Percentiles rank a stretch among this genome's conserved stretches.
phyloP scores from a whole-genome alignment of 2,888 invertebrate genomes.

The Caenorhabditis sp. region DNA sequence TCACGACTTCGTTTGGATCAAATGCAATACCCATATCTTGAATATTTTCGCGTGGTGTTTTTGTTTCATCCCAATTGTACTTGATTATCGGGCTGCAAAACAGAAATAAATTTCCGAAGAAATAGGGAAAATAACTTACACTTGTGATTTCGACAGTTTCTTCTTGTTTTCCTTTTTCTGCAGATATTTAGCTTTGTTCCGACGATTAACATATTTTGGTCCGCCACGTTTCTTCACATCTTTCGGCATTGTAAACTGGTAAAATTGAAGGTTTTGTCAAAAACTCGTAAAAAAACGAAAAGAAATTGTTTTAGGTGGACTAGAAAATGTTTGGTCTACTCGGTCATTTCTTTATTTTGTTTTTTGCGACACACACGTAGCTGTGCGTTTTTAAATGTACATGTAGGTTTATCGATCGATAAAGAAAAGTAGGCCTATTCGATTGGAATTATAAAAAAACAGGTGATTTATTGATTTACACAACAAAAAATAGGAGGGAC shows the following conservation, averaged over 20 bases:
- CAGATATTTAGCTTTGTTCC: constrained; percentile 28
- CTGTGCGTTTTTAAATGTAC: too few relatives aligned
- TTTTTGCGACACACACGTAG: too few relatives aligned
- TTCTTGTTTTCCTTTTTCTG: constrained; percentile 36
- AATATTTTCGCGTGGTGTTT: constrained; percentile 50
- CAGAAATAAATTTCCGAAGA: neutral
- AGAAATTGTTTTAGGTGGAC: constrained; percentile 11
- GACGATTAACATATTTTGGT: constrained; percentile 30
- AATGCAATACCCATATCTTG: constrained; percentile 53
- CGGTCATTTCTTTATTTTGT: constrained; percentile 10
- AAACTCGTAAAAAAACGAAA: neutral
- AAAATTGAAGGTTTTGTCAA: neutral
- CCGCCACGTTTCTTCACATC: constrained; percentile 46
- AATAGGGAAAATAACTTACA: constrained; percentile 16
- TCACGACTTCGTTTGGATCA: constrained; percentile 56
- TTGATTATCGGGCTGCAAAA: constrained; percentile 48
- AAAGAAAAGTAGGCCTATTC: too few relatives aligned
- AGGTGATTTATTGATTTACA: too few relatives aligned
- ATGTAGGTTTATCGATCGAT: too few relatives aligned
- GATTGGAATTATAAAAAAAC: too few relatives aligned
- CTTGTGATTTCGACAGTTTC: constrained; percentile 32
- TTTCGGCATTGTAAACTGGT: constrained; percentile 36
- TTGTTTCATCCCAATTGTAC: constrained; percentile 49
- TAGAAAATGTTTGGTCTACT: constrained; percentile 25
- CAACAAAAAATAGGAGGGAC: too few relatives aligned